Conservation (phyloP, 2,113 vertebrate genomes). For the Formicarius rufipectus region DNA sequence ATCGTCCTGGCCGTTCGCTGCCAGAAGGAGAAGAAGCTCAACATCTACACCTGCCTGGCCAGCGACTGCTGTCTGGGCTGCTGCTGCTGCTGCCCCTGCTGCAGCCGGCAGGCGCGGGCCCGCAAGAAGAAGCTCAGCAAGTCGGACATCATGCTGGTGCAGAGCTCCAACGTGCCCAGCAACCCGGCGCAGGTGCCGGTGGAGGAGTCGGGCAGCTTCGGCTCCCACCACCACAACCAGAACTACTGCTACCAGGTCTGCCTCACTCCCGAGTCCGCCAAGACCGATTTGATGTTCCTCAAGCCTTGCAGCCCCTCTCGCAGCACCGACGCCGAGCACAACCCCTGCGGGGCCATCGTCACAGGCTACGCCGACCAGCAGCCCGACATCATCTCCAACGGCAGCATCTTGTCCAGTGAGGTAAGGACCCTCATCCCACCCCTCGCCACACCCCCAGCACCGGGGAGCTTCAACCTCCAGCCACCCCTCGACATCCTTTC, state of each 20-base stretch:
- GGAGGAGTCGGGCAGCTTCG: constrained; percentile 89
- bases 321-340: constrained; percentile 90
- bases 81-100: constrained; percentile 87
- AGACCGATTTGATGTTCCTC: constrained; percentile 98
- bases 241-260: constrained; percentile 99
- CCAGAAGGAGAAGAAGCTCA: constrained; percentile 96
- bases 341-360: constrained; percentile 90
- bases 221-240: constrained; percentile 92
- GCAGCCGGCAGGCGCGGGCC: constrained; percentile 87
- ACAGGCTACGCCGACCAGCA: constrained; percentile 93
- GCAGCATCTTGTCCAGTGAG: constrained; percentile 94
- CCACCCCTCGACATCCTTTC: neutral
- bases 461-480: neutral
- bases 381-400: constrained; percentile 97
- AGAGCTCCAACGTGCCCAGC: constrained; percentile 85
- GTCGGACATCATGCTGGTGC: constrained; percentile 97
- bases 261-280: constrained; percentile 96
- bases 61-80: constrained; percentile 90
- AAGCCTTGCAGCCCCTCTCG: constrained; percentile 93
- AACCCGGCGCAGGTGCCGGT: constrained; percentile 83
- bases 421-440: constrained; percentile 73
- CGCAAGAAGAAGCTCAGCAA: constrained; percentile 98
- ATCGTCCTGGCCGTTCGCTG: constrained; percentile 94
- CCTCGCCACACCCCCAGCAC: neutral
- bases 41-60: constrained; percentile 89